Evolutionary conservation across 2,888 invertebrate species (phyloP), one percentile per base, ranked within the genome.

Genomic region (Leucophora obtusa): DNA sequence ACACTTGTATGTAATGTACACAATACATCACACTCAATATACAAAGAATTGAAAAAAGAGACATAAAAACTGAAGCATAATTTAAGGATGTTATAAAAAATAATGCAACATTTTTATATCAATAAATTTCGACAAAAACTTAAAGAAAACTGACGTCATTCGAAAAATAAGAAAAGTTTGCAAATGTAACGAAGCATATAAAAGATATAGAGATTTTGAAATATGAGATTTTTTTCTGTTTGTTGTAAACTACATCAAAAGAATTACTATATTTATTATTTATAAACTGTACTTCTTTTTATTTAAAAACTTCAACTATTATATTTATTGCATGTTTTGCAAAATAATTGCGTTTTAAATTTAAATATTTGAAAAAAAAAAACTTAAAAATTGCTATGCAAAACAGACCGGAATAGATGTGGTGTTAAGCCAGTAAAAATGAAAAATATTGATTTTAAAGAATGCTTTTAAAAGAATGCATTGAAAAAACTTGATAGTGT

Each of bases 61-160:
- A 68, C 15, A 70, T 28, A 28, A 65, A 69, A 65, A 14, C 18
- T 59, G 28, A 8, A 77, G 77, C 81, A 81, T 81, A 81, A 81
- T 51, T 77, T 81, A 15, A 66, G 81, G 81, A 66, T 66, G 43
- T 47, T 47, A n/a, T 43, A 66, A 28, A 38, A 62, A 62, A 15
- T 17, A 66, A 21, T 15, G 43, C 9, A 18, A 33, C 28, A 51
- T 56, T 15, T 63, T 17, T 10, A 58, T 21, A n/a, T 59, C 60
- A 62, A 74, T 35, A 75, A 15, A 15, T 38, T 47, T 47, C 43
- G 14, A 47, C 43, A 47, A n/a, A 6, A 47, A 10, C 35, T 35
- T 5, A 43, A 43, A 66, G 15, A 72, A 73, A 72, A 56, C 28
- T 80, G 72, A 80, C 80, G 80, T 76, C 80, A 80, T 73, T 80